Base-by-base conservation (phyloP, 2,113 vertebrate species). In the Melanocharis versteri region DNA sequence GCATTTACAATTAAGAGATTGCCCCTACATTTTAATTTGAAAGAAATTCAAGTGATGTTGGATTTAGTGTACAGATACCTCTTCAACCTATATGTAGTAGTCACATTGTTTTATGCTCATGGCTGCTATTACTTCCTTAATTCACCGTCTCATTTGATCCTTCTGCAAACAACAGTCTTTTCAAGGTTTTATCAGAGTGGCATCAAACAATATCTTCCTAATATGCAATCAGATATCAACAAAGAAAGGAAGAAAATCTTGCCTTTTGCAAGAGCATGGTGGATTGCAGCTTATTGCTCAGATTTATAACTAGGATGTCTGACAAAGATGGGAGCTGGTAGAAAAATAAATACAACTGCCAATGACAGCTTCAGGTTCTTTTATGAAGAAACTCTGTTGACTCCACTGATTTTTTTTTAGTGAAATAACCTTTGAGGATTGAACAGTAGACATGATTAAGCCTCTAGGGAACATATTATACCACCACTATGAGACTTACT, bases 341-440 rank as follows among this genome's bases (percentile, higher is more conserved):
- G 60, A 68, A 86, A 84, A 83, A 88, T 57, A 91, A 89, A 62
- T 51, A 20, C 11, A 44, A 60, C 40, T 88, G 14, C 33, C 21
- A 65, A 70, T 0, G 5, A 81, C 10, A 3, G 31, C n/a, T 71
- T 73, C 31, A 56, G 11, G 4, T 8, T 70, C 64, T 73, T 89
- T 61, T 75, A 39, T 51, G 72, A 90, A 78, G 57, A 78, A 91
- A 86, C 61, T 80, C 45, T 35, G 14, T 89, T 79, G 80, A 65
- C 35, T 72, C 13, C 45, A n/a, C 6, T 87, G 15, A 37, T 78
- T 88, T 92, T 91, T 94, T 60, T 76, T 42, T 2, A 20, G 61
- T 76, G 45, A 87, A 95, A 92, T 88, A 89, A 68, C 84, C 76
- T 95, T 81, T 81, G 90, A 83, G 82, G 77, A 60, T 26, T 93